A percentile compares a stretch with the other conserved stretches of the same genome.
Evolutionary conservation across 2,888 invertebrate genomes (phyloP).

Genomic region (Spialia ferax): DNA sequence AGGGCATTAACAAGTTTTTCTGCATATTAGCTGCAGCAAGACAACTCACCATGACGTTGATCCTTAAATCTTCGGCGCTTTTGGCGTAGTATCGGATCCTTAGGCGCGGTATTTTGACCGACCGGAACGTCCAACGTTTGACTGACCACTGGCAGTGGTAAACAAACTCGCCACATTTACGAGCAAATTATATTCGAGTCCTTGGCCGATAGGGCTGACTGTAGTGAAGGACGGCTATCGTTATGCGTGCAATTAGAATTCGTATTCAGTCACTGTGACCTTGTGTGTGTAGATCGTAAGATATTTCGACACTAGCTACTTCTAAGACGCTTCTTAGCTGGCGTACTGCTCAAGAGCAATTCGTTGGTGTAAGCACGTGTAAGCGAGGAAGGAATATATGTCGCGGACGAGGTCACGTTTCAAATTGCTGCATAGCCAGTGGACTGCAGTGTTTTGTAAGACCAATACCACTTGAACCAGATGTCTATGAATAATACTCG

Average conservation of each 20-base stretch:
- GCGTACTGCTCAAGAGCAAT: constrained; percentile 29
- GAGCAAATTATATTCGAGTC: constrained; percentile 72
- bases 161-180: constrained; percentile 58
- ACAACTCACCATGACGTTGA: constrained; percentile 74
- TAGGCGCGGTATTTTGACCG: constrained; percentile 72
- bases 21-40: too few species aligned
- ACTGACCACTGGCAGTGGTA: constrained; percentile 71
- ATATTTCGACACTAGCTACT: constrained; percentile 7
- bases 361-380: constrained; percentile 58
- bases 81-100: constrained; percentile 72
- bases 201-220: constrained; percentile 78
- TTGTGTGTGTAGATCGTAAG: constrained; percentile 19
- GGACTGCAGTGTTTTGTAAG: constrained; percentile 80
- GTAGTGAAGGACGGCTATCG: constrained; percentile 74
- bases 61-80: constrained; percentile 72
- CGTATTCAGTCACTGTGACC: constrained; percentile 50
- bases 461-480: constrained; percentile 60
- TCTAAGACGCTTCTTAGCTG: constrained; percentile 32
- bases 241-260: constrained; percentile 73
- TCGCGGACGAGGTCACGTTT: constrained; percentile 75
- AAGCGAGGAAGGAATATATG: constrained; percentile 56
- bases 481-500: constrained; percentile 1
- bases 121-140: constrained; percentile 60
- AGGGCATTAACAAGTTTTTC: too few species aligned
- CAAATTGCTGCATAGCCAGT: constrained; percentile 82